Evolutionary conservation across 2,113 vertebrate species (phyloP), one percentile per base, ranked within the genome.

Genomic region (Callorhinus ursinus): DNA sequence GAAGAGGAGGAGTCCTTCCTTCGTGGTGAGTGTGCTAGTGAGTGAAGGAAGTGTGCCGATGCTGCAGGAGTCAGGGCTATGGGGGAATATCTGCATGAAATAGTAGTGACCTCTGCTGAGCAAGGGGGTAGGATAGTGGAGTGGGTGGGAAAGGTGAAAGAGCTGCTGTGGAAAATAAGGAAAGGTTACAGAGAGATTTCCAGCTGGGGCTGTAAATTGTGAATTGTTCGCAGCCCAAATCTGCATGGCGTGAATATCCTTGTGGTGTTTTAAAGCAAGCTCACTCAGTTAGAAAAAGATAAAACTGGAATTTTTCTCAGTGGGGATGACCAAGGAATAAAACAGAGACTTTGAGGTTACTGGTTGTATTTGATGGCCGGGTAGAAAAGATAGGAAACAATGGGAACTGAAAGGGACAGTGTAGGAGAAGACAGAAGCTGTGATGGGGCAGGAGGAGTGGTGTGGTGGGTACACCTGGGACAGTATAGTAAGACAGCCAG

Each of bases 81-180:
- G 22, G 88, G 76, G 59, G 92, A 69, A 12, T 14, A 7, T 74
- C 28, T 61, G 21, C 71, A 8, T n/a, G 39, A 80, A 59, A 36
- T 10, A 77, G 11, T 21, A 49, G 63, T 26, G 15, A 31, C 36
- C 39, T 93, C 39, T 65, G 21, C 46, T 87, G 33, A 92, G 57
- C 0, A 0, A 36, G 4, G 11, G 13, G 10, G 3, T 83, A 53
- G 31, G 49, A 21, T 33, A 28, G 7, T 59, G 2, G 18, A 71
- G 16, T 36, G 65, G 4, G 36, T 76, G 31, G 28, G 2, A 77
- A 49, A 46, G 77, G 16, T 76, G 80, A 80, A 57, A 71, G 26
- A 49, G 19, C 53, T 86, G 63, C 36, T 46, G 5, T 65, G 46
- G 90, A 28, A 79, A 88, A 39, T 36, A 26, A 18, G 65, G 49